A percentile compares a stretch with the other conserved stretches of the same genome.
Evolutionary conservation across 2,888 invertebrate species (phyloP).

Genomic region (Morpho deidamia): DNA sequence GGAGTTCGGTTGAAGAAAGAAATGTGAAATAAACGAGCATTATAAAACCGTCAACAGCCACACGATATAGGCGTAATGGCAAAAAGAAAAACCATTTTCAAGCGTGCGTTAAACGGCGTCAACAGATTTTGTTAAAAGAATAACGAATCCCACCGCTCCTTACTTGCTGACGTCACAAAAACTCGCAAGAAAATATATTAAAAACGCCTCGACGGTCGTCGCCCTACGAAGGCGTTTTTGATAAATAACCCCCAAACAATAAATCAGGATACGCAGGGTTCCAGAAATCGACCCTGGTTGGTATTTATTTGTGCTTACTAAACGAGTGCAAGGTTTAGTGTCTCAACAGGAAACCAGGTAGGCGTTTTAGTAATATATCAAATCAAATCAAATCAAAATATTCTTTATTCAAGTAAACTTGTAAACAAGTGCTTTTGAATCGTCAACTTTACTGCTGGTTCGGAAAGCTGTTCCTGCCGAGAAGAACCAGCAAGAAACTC

Average conservation of each 20-base stretch:
- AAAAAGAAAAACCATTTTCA: conserved; percentile 34
- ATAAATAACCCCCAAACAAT: conserved; percentile 59
- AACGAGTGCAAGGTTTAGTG: conserved; percentile 35
- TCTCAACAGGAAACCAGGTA: background rate
- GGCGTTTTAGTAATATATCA: background rate
- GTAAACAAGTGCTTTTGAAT: too few species aligned
- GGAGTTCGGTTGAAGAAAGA: conserved; percentile 2
- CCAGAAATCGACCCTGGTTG: conserved; percentile 27
- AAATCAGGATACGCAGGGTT: conserved; percentile 43
- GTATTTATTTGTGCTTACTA: conserved; percentile 38
- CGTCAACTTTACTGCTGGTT: too few species aligned
- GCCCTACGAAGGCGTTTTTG: conserved; percentile 46
- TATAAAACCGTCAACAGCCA: conserved; percentile 12
- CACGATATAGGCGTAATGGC: conserved; percentile 32
- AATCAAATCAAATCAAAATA: too few species aligned
- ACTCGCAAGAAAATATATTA: conserved; percentile 38
- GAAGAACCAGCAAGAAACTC: too few species aligned
- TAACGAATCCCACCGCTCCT: conserved; percentile 44
- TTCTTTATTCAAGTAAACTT: too few species aligned
- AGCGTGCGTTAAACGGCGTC: conserved; percentile 34
- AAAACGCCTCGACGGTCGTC: conserved; percentile 29
- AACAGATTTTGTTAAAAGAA: conserved; percentile 48
- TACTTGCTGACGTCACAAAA: conserved; percentile 59
- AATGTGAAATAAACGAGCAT: conserved; percentile 22
- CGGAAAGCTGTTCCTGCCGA: too few species aligned